phyloP scores from a whole-genome alignment of 2,888 invertebrate species.

The Globia sparganii region DNA sequence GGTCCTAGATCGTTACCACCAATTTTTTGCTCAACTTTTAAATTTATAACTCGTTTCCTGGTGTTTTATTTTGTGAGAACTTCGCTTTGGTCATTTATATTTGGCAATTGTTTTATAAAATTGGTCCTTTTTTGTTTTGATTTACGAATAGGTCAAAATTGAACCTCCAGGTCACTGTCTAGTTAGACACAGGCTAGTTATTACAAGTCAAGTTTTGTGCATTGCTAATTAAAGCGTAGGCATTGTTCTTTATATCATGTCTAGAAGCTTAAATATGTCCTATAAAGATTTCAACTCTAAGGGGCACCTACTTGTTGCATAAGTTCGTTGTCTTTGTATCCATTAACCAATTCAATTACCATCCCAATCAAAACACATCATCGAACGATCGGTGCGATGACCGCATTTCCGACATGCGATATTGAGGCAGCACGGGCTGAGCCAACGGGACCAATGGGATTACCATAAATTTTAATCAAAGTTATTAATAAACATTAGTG shows the following conservation, averaged over 20 bases:
- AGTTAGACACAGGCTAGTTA: neutral
- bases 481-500: slow-evolving; percentile 54
- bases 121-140: slow-evolving; percentile 17
- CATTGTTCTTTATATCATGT: neutral
- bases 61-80: slow-evolving; percentile 27
- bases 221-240: neutral
- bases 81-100: slow-evolving; percentile 21
- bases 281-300: neutral
- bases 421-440: slow-evolving; percentile 3
- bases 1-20: slow-evolving; percentile 44
- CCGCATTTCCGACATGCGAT: slow-evolving; percentile 36
- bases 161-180: neutral
- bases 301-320: neutral
- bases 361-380: slow-evolving; percentile 22
- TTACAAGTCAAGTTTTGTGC: neutral
- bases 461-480: slow-evolving; percentile 53
- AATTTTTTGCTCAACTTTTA: slow-evolving; percentile 40
- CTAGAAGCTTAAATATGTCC: neutral
- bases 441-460: slow-evolving; percentile 38
- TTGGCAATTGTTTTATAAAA: slow-evolving; percentile 21
- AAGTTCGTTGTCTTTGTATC: neutral
- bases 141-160: neutral
- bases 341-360: neutral
- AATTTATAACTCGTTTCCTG: slow-evolving; percentile 40
- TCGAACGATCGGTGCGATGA: slow-evolving; percentile 25